phyloP scores from a whole-genome alignment of 2,797 vertebrate genomes.

The Rhinatrema bivittatum region DNA sequence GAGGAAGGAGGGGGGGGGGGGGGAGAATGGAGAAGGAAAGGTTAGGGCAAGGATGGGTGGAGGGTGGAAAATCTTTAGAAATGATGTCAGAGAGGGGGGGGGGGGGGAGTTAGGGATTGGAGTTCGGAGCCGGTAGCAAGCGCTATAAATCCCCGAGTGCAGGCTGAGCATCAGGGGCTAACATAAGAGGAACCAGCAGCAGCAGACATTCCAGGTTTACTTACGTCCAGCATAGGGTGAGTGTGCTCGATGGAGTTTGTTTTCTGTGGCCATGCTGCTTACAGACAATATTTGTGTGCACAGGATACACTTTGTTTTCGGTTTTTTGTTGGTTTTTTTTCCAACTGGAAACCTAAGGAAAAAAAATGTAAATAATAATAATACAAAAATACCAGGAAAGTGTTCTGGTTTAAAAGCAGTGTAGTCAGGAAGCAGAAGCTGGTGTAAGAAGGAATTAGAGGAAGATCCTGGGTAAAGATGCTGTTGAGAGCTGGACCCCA shows the following conservation, averaged over 20 bases:
- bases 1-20: too few species aligned
- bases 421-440: too few species aligned
- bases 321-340: too few species aligned
- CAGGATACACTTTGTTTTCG: slow-evolving; percentile 5
- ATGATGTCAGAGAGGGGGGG: slow-evolving; percentile 79
- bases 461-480: too few species aligned
- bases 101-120: slow-evolving; percentile 74
- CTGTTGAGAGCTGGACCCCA: too few species aligned
- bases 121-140: slow-evolving; percentile 64
- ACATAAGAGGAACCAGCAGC: slow-evolving; percentile 36
- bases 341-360: too few species aligned
- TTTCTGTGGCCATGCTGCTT: slow-evolving; percentile 16
- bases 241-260: slow-evolving; percentile 10
- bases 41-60: slow-evolving; percentile 65
- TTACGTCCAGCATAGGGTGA: slow-evolving; percentile 54
- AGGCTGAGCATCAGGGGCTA: slow-evolving; percentile 53
- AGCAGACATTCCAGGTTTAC: slow-evolving; percentile 24
- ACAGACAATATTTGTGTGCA: slow-evolving; percentile 10
- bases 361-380: too few species aligned
- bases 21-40: slow-evolving; percentile 13
- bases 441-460: too few species aligned
- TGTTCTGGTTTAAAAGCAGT: too few species aligned
- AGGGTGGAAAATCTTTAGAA: slow-evolving; percentile 75
- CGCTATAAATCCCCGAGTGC: slow-evolving; percentile 77
- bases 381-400: too few species aligned